Conservation (phyloP, 2,888 invertebrate genomes). For the Platypus cylindrus region DNA sequence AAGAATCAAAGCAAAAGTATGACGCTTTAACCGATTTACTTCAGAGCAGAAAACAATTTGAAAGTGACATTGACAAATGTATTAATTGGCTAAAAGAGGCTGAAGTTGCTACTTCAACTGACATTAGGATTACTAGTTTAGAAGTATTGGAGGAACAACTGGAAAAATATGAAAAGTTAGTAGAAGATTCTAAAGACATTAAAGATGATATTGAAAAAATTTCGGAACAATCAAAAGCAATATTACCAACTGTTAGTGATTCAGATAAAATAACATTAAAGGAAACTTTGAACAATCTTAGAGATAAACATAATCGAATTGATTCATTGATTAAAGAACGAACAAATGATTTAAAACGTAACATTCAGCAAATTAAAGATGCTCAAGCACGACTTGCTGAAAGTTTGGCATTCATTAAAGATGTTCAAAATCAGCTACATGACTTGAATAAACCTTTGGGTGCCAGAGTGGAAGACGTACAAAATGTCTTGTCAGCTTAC, state of each 20-base stretch:
- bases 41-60: slow-evolving; percentile 68
- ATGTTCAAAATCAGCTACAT: slow-evolving; percentile 72
- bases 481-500: slow-evolving; percentile 64
- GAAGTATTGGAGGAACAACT: slow-evolving; percentile 79
- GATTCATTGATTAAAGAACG: slow-evolving; percentile 65
- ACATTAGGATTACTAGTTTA: slow-evolving; percentile 65
- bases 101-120: slow-evolving; percentile 72
- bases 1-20: slow-evolving; percentile 60
- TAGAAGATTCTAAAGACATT: slow-evolving; percentile 59
- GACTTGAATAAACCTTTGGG: slow-evolving; percentile 78
- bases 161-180: slow-evolving; percentile 69
- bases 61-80: slow-evolving; percentile 66
- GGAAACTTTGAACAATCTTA: slow-evolving; percentile 65
- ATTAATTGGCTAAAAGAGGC: slow-evolving; percentile 85
- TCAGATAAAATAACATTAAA: slow-evolving; percentile 74
- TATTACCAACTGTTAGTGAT: slow-evolving; percentile 68
- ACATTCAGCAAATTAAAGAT: slow-evolving; percentile 69
- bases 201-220: slow-evolving; percentile 62
- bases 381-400: slow-evolving; percentile 69
- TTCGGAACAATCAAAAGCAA: slow-evolving; percentile 65
- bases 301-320: slow-evolving; percentile 65
- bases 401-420: slow-evolving; percentile 64
- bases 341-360: slow-evolving; percentile 57
- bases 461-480: slow-evolving; percentile 77
- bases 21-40: slow-evolving; percentile 58